Conservation (phyloP, 2,888 invertebrate species). For the Ochropacha duplaris region DNA sequence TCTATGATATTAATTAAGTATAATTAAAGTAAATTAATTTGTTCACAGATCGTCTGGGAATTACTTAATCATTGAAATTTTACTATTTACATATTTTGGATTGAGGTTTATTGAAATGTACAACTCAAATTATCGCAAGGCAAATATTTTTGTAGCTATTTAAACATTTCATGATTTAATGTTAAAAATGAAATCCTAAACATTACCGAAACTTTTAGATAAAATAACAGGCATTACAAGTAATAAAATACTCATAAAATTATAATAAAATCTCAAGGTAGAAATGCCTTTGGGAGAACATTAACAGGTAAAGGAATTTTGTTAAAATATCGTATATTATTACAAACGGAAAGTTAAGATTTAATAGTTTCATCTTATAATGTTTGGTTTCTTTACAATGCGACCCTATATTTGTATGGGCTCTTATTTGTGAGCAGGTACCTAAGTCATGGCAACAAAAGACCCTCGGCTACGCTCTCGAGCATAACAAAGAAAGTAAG, state of each 20-base stretch:
- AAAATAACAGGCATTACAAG: too few relatives aligned
- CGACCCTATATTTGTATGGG: conserved; percentile 24
- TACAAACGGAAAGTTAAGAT: neutral
- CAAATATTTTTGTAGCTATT: neutral
- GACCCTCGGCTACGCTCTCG: conserved; percentile 22
- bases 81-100: too few relatives aligned
- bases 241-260: neutral
- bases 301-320: neutral
- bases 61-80: neutral
- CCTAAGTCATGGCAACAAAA: conserved; percentile 25
- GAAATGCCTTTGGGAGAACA: too few relatives aligned
- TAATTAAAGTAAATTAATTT: neutral
- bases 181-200: neutral
- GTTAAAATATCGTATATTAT: neutral
- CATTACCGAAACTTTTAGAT: neutral
- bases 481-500: conserved; percentile 33
- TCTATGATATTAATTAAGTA: neutral
- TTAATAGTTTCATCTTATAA: conserved; percentile 12
- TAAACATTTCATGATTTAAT: neutral
- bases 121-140: neutral
- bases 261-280: too few relatives aligned
- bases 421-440: conserved; percentile 32
- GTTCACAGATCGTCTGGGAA: neutral
- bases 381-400: conserved; percentile 24
- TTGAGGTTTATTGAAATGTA: neutral